Percentiles rank a stretch among this genome's conserved stretches.
These are phyloP conservation scores for Phrynocephalus forsythii DNA, from an alignment of 2,797 vertebrate species.

Conservation along the genomic window DNA sequence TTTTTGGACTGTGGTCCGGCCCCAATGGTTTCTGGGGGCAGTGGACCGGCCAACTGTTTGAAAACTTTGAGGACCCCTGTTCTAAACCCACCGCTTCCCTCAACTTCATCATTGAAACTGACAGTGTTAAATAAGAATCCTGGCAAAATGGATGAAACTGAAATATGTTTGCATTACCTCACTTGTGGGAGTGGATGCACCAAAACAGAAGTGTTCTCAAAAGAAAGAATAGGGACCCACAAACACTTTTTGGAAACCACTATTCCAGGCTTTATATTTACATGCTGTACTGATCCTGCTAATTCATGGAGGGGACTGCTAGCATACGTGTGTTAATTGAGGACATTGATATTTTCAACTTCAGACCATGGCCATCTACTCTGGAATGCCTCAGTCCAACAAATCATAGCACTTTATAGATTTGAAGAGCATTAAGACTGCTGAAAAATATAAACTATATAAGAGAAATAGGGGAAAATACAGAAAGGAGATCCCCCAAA, in stretches of 20 bases:
- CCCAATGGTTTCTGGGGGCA: too few species aligned
- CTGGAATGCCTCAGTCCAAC: neutral
- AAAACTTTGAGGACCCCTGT: too few species aligned
- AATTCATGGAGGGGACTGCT: neutral
- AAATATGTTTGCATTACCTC: neutral
- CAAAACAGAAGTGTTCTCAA: neutral
- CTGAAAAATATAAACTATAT: too few species aligned
- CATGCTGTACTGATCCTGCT: neutral
- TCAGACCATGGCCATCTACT: neutral
- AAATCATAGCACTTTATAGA: too few species aligned
- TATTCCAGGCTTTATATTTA: neutral
- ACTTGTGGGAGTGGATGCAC: too few species aligned
- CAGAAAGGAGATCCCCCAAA: too few species aligned
- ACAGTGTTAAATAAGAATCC: neutral
- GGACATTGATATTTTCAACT: neutral
- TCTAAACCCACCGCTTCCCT: too few species aligned
- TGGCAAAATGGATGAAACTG: neutral
- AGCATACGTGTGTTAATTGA: neutral
- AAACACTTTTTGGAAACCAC: too few species aligned
- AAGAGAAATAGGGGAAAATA: neutral
- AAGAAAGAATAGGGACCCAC: neutral
- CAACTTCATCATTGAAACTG: too few species aligned
- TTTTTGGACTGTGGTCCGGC: too few species aligned
- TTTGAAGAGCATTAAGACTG: neutral
- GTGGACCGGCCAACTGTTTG: too few species aligned